Percentiles rank a stretch among this genome's conserved stretches.
Evolutionary conservation across 2,888 invertebrate genomes (phyloP).

Genomic region (Dione vanillae): DNA sequence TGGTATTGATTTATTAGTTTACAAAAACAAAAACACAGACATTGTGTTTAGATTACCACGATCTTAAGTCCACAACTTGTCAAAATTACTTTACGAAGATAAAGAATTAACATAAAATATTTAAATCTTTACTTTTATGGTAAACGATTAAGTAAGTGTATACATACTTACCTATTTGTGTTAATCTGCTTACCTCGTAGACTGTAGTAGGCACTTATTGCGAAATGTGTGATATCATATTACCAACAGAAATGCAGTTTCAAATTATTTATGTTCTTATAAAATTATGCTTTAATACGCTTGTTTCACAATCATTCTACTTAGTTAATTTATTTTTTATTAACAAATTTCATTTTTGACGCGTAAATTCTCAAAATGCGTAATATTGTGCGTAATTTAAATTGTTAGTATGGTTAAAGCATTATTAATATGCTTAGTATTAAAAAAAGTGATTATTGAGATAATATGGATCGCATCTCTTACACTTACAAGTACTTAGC

Average conservation of each 20-base stretch:
- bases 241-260: conserved; percentile 14
- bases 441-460: too few species aligned
- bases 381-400: too few species aligned
- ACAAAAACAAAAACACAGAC: background rate
- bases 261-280: conserved; percentile 21
- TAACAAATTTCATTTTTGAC: background rate
- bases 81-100: background rate
- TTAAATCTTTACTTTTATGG: background rate
- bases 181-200: conserved; percentile 14
- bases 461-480: too few species aligned
- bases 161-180: background rate
- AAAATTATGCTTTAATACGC: background rate
- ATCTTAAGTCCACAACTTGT: background rate
- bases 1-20: too few species aligned
- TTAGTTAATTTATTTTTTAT: background rate
- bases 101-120: background rate
- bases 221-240: conserved; percentile 20
- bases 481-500: too few species aligned
- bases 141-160: conserved; percentile 2
- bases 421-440: too few species aligned
- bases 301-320: background rate
- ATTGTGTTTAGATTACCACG: background rate
- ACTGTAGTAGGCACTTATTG: conserved; percentile 7
- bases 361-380: background rate
- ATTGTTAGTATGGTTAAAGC: too few species aligned